Base-by-base conservation (phyloP, 2,888 invertebrate species). In the Spodoptera littoralis region DNA sequence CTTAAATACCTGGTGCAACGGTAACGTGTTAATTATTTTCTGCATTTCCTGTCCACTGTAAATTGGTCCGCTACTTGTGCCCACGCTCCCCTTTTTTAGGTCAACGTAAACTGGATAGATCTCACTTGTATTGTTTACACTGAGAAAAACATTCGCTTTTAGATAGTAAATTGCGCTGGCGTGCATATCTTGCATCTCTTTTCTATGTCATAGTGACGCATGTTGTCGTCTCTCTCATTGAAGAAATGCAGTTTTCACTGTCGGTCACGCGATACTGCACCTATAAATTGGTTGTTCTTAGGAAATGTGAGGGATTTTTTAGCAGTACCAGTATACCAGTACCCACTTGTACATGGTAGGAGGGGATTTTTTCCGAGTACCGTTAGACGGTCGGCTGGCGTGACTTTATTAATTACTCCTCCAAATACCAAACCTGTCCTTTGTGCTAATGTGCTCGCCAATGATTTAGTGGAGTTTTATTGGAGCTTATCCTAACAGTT, bases 231-330 rank as follows among this genome's bases (percentile, higher is more conserved):
- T 82, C 80, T 65, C 58, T 87, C 78, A 18, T 45, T 64, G 66
- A 82, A 87, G 86, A 85, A 87, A 88, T 88, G 88, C 87, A 86
- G 86, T 88, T 89, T 89, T 88, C 88, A 86, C 88, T 85, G 80
- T 60, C 73, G 71, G 83, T 86, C 88, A 88, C 87, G 88, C 88
- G 77, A 87, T 54, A 71, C 61, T 76, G 73, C 73, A 43, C 69
- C 67, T 67, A 71, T 76, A 78, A 84, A 83, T 81, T 84, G 71
- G 65, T 64, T 51, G 68, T 80, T 73, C 66, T 69, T 62, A 67
- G 79, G 77, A 73, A 80, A 73, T 56, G 65, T 60, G 51, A 48
- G 48, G 65, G 67, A 65, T 65, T 81, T 80, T 79, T 78, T 77
- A 56, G 54, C 55, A 49, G 47, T 61, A 36, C 41, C 12, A 30